These are phyloP conservation scores for Hyalella azteca DNA, from an alignment of 2,888 invertebrate genomes.

Conservation along the genomic window DNA sequence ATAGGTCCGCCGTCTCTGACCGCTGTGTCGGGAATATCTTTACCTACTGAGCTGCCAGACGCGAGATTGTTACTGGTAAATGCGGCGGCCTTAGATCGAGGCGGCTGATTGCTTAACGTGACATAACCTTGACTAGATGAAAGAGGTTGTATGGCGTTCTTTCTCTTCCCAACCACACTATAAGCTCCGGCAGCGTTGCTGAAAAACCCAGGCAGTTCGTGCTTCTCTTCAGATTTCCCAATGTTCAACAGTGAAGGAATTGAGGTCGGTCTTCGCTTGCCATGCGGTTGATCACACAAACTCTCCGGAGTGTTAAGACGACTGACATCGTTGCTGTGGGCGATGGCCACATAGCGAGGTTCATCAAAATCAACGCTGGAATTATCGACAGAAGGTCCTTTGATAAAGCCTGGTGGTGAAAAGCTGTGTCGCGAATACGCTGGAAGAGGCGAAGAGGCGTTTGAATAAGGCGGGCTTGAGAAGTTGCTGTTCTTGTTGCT, in stretches of 20 bases:
- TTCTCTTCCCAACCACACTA: slow-evolving; percentile 13
- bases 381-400: background rate
- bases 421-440: slow-evolving; percentile 25
- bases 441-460: background rate
- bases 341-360: background rate
- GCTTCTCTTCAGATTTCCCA: background rate
- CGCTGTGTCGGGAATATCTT: too few species aligned
- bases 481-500: background rate
- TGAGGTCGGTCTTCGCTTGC: background rate
- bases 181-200: background rate
- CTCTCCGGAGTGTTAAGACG: slow-evolving; percentile 24
- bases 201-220: background rate
- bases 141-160: slow-evolving; percentile 15
- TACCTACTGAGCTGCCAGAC: too few species aligned
- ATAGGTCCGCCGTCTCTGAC: too few species aligned
- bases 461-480: background rate
- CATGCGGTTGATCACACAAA: background rate
- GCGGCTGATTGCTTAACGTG: background rate
- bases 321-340: background rate
- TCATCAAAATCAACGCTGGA: background rate
- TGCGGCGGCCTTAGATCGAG: background rate
- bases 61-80: background rate
- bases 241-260: slow-evolving; percentile 5
- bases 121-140: slow-evolving; percentile 26
- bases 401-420: background rate